Conservation (phyloP, 1,140 invertebrate genomes). For the Agrilus planipennis region DNA sequence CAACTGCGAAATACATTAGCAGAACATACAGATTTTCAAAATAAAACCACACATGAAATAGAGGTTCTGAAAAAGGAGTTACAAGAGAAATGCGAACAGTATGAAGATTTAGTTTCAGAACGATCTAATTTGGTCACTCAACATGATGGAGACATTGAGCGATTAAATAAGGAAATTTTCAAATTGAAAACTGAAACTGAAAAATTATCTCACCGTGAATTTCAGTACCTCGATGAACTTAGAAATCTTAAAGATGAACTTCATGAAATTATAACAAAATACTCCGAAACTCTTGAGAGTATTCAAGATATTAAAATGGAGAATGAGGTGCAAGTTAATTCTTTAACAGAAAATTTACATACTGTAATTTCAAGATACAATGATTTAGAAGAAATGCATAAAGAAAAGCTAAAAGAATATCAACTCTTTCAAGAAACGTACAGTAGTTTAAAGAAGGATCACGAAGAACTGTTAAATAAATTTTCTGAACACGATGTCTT, state of each 20-base stretch:
- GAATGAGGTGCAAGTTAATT: constrained; percentile 11
- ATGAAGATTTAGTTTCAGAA: neutral
- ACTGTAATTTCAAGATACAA: constrained; percentile 15
- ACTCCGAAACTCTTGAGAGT: constrained; percentile 10
- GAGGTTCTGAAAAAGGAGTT: constrained; percentile 2
- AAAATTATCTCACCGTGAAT: constrained; percentile 8
- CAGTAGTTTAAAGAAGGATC: too few species aligned
- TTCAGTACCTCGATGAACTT: constrained; percentile 13
- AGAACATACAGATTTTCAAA: constrained; percentile 4
- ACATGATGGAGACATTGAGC: neutral
- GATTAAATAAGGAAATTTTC: constrained; percentile 1
- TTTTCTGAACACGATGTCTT: too few species aligned
- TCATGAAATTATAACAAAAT: constrained; percentile 12
- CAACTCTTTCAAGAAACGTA: too few species aligned
- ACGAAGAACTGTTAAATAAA: too few species aligned
- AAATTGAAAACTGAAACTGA: constrained; percentile 1
- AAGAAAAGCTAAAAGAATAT: constrained; percentile 1
- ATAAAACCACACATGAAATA: constrained; percentile 7
- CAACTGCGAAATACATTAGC: constrained; percentile 2
- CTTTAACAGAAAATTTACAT: constrained; percentile 16
- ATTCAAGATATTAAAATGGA: constrained; percentile 13
- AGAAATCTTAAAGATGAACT: constrained; percentile 12
- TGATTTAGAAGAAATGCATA: constrained; percentile 11
- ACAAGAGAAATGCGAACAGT: neutral
- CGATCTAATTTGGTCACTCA: neutral